Conservation (phyloP, 2,888 invertebrate species). For the Hecatera dysodea region DNA sequence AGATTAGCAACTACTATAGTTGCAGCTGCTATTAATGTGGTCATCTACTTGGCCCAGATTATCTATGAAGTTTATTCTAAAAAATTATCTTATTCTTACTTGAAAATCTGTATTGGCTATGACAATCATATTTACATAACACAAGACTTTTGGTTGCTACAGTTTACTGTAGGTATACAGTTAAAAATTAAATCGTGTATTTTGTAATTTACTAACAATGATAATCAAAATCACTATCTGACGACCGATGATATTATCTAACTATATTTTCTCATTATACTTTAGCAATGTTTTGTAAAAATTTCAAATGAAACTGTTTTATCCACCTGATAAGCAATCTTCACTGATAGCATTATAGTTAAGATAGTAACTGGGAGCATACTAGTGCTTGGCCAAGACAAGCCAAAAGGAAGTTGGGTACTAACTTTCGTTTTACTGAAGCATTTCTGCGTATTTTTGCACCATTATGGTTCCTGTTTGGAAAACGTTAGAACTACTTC, state of each 20-base stretch:
- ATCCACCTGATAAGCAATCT: conserved; percentile 36
- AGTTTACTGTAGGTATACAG: background rate
- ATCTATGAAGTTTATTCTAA: background rate
- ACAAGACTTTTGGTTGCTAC: no score
- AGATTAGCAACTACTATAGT: background rate
- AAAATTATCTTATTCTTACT: background rate
- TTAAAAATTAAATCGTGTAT: background rate
- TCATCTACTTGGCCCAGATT: background rate
- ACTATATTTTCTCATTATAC: conserved; percentile 21
- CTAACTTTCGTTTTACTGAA: background rate
- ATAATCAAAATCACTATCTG: conserved; percentile 14
- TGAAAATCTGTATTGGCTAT: background rate
- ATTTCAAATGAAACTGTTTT: conserved; percentile 15
- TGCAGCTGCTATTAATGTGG: background rate
- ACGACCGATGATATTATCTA: conserved; percentile 27
- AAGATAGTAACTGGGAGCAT: conserved; percentile 5
- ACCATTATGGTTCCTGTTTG: no score
- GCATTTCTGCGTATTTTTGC: background rate
- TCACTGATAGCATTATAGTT: conserved; percentile 26
- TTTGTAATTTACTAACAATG: background rate
- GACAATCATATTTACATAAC: background rate
- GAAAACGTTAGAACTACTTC: no score
- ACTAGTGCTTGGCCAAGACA: background rate
- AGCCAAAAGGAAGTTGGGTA: background rate
- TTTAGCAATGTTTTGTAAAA: conserved; percentile 26